Evolutionary conservation across 2,113 vertebrate species (phyloP).

Genomic region (Illadopsis cleaveri): DNA sequence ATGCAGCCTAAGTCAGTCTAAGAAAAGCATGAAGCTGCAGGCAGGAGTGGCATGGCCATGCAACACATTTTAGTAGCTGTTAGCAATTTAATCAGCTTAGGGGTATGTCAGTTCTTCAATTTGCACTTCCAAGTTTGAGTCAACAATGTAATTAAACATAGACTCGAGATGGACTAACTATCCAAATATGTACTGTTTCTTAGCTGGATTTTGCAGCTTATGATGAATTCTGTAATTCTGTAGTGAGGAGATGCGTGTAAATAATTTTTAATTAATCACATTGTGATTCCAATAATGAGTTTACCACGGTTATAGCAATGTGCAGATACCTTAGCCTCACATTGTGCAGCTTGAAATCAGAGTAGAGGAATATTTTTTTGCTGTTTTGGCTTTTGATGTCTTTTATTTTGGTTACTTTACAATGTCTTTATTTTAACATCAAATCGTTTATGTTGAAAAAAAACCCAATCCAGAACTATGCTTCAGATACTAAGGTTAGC

Average conservation of each 20-base stretch:
- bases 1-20: fast-evolving
- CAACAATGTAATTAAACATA: background rate
- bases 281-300: background rate
- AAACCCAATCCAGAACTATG: background rate
- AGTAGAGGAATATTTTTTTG: background rate
- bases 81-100: background rate
- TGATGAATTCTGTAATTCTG: background rate
- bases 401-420: background rate
- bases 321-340: background rate
- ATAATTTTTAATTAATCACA: background rate
- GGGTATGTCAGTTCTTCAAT: background rate
- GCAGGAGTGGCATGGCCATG: background rate
- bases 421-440: background rate
- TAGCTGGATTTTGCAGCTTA: background rate
- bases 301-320: background rate
- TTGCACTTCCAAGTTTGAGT: background rate
- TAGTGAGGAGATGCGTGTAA: background rate
- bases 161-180: background rate
- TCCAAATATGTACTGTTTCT: background rate
- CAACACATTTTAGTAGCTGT: fast-evolving
- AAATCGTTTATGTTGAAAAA: background rate
- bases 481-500: background rate
- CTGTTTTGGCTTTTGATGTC: background rate
- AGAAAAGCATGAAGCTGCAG: background rate
- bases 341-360: background rate